Evolutionary conservation across 2,888 invertebrate genomes (phyloP), one percentile per base, ranked within the genome.

Genomic region (Ochropleura leucogaster): DNA sequence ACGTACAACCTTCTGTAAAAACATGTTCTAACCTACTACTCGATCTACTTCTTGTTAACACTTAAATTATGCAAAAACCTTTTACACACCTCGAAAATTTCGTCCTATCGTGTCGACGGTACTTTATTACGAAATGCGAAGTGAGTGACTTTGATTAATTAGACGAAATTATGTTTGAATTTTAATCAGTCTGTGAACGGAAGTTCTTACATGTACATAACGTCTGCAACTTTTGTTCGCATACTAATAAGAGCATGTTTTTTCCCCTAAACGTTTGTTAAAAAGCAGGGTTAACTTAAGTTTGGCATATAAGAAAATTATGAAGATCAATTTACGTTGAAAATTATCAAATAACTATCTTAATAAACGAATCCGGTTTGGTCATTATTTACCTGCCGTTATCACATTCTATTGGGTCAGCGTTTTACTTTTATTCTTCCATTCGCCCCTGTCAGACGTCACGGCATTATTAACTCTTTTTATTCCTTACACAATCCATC

Each of bases 61-160:
- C 40, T 8, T 47, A 40, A 70, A 72, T 18, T 53, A 63, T 47
- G 46, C n/a, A 59, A 46, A 74, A 65, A 51, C 51, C 53, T 68
- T 73, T 30, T 1, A 68, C 46, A 51, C 14, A 42, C 46, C 42
- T 30, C n/a, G 20, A 55, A 59, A 59, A 51, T 79, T 1, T 57
- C 14, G 12, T 69, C n/a, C 10, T 70, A 42, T 70, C 68, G 59
- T 70, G 69, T 74, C 44, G 60, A 53, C 66, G 18, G 57, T 66
- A 68, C 51, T 70, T 73, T 30, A 42, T 68, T 59, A 57, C 59
- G 68, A 72, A 76, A 70, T 59, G 62, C 10, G 30, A 68, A 49
- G 42, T 82, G 80, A 82, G 42, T 82, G 80, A 82, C 74, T 70
- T 59, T 84, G 83, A 84, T 84, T 71, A 74, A 82, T 84, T 71